Conservation (phyloP, 2,888 invertebrate genomes). For the Acrocyrtus sp. region DNA sequence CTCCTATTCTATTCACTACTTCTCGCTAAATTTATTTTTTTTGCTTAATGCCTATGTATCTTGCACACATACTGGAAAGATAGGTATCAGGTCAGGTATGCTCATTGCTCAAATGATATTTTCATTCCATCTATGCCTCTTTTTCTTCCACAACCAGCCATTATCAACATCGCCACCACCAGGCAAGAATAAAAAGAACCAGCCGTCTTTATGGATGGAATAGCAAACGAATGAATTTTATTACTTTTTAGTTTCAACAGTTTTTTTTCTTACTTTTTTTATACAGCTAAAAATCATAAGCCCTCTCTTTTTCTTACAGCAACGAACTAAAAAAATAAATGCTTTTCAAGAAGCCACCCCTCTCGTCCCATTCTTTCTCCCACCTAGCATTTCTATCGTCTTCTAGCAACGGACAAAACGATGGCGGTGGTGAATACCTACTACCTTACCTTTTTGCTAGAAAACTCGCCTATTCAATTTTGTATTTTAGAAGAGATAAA, state of each 20-base stretch:
- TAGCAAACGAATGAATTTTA: constrained; percentile 36
- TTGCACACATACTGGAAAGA: neutral
- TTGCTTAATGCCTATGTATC: neutral
- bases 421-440: too few relatives aligned
- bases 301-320: constrained; percentile 23
- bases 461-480: constrained; percentile 2
- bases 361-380: constrained; percentile 36
- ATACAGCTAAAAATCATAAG: constrained; percentile 32
- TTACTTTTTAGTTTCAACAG: constrained; percentile 37
- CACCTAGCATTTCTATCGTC: constrained; percentile 22
- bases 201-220: constrained; percentile 34
- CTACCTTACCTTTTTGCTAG: neutral
- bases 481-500: constrained; percentile 6
- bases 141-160: neutral
- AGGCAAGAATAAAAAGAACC: constrained; percentile 11
- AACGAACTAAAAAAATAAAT: constrained; percentile 13
- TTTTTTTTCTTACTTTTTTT: constrained; percentile 16
- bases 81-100: neutral
- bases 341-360: constrained; percentile 36
- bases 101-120: neutral
- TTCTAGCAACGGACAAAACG: constrained; percentile 39
- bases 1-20: neutral
- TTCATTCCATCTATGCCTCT: neutral
- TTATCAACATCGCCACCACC: neutral
- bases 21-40: neutral